Evolutionary conservation across 2,888 invertebrate species (phyloP), one percentile per base, ranked within the genome.

Genomic region (Ochropacha duplaris): DNA sequence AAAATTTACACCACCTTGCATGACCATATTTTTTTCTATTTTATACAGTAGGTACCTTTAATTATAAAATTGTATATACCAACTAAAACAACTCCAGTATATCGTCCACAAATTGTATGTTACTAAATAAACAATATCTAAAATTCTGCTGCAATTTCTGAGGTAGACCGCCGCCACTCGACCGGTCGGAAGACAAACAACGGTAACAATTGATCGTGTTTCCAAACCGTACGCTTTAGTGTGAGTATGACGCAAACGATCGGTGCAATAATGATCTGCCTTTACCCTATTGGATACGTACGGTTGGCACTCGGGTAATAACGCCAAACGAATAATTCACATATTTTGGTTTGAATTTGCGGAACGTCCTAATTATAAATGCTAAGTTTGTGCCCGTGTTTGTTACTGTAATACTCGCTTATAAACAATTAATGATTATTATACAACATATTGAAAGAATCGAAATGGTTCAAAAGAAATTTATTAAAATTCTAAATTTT

Each of bases 171-270:
- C 31, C 31, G 24, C 28, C 28, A 19, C 26, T 11, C 31, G n/a
- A 28, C 31, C 52, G 22, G 14, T 19, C 31, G 52, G 31, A 52
- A 52, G 31, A 22, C 34, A 52, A 52, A 52, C 52, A 52, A 19
- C 19, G 31, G 22, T 34, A 19, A 22, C 31, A 22, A 52, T 52
- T 52, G 52, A 34, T 52, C 52, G 22, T 34, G 52, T 52, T 31
- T 28, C 52, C 31, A 50, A n/a, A 50, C 19, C 16, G 31, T 31
- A 19, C 31, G 12, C 34, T 44, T 16, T 44, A 44, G 19, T 44
- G 44, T 6, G 19, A 22, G 31, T 31, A 11, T 31, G 52, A 52
- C 31, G 34, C 14, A 14, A 52, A 31, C 31, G 31, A 11, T 52
- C 19, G 44, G 34, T 34, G 26, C 26, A 28, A 50, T 50, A 24